These are phyloP conservation scores for Spodoptera picta DNA, from an alignment of 2,888 invertebrate species.

Conservation along the genomic window DNA sequence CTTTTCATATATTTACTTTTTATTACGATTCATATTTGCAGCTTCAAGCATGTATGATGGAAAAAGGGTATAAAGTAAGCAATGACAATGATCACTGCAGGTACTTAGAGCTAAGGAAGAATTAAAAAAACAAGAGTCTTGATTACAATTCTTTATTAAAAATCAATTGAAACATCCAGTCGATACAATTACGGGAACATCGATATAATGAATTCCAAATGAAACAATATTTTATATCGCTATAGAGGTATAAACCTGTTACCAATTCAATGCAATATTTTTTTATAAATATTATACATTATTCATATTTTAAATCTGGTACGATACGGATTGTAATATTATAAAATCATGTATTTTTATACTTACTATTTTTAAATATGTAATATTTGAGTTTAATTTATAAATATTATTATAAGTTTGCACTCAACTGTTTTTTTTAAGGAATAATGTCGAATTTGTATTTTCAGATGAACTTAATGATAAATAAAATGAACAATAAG, in stretches of 20 bases:
- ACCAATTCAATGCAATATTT: slow-evolving; percentile 38
- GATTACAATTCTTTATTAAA: slow-evolving; percentile 80
- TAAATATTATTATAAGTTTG: slow-evolving; percentile 1
- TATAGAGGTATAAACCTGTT: slow-evolving; percentile 33
- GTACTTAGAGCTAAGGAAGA: not conserved
- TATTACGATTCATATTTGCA: too few species aligned
- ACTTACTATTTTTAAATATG: too few species aligned
- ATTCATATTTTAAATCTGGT: not conserved
- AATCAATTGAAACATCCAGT: slow-evolving; percentile 79
- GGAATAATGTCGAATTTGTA: slow-evolving; percentile 11
- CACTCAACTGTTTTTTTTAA: slow-evolving; percentile 28
- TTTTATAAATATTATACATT: too few species aligned
- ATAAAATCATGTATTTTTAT: too few species aligned
- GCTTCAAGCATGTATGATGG: too few species aligned
- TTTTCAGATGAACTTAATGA: slow-evolving; percentile 50
- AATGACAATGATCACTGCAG: too few species aligned
- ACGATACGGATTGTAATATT: too few species aligned
- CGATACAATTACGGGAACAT: slow-evolving; percentile 69
- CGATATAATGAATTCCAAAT: slow-evolving; percentile 46
- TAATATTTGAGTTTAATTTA: not conserved
- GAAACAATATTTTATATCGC: slow-evolving; percentile 25
- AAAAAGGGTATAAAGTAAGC: too few species aligned
- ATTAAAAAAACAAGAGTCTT: slow-evolving; percentile 36
- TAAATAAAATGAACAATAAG: slow-evolving; percentile 41
- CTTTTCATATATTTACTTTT: too few species aligned